Conservation (phyloP, 2,113 vertebrate genomes). For the Oryzias melastigma region DNA sequence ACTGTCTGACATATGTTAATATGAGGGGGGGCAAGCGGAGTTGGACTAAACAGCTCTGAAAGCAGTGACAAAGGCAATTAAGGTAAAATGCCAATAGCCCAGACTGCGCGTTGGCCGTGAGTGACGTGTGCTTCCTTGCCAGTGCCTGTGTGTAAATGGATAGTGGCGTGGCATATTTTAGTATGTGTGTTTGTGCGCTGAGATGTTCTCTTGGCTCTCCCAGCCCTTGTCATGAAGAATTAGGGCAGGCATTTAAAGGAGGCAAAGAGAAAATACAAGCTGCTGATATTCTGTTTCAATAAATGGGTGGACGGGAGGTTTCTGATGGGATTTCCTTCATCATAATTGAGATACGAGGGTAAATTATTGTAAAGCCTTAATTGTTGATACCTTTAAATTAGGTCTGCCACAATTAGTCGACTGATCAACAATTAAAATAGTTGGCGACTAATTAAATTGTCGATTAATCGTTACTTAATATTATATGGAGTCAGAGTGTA, state of each 20-base stretch:
- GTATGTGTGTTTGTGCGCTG: slow-evolving; percentile 18
- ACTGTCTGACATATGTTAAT: slow-evolving; percentile 18
- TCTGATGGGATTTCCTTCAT: too few relatives aligned
- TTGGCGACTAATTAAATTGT: too few relatives aligned
- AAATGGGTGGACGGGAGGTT: slow-evolving; percentile 1
- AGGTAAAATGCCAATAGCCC: slow-evolving; percentile 53
- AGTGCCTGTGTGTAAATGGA: slow-evolving; percentile 22
- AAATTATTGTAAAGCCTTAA: too few relatives aligned
- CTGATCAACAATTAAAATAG: too few relatives aligned
- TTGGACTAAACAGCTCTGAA: slow-evolving; percentile 39
- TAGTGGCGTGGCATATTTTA: slow-evolving; percentile 20
- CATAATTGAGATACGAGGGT: too few relatives aligned
- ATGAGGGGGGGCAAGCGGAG: slow-evolving; percentile 15
- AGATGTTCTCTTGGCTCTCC: slow-evolving; percentile 70
- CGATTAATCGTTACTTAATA: too few relatives aligned
- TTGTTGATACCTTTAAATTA: too few relatives aligned
- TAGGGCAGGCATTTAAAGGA: slow-evolving; percentile 69
- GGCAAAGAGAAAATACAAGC: slow-evolving; percentile 59
- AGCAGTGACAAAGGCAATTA: slow-evolving; percentile 55
- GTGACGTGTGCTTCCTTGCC: slow-evolving; percentile 32
- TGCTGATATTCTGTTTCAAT: slow-evolving; percentile 58
- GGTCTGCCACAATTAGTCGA: too few relatives aligned
- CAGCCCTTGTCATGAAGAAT: slow-evolving; percentile 78
- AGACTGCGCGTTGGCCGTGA: slow-evolving; percentile 26
- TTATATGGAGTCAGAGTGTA: too few relatives aligned